These are phyloP conservation scores for Coccyzus lansbergi DNA, from an alignment of 2,797 vertebrate genomes.

Conservation along the genomic window DNA sequence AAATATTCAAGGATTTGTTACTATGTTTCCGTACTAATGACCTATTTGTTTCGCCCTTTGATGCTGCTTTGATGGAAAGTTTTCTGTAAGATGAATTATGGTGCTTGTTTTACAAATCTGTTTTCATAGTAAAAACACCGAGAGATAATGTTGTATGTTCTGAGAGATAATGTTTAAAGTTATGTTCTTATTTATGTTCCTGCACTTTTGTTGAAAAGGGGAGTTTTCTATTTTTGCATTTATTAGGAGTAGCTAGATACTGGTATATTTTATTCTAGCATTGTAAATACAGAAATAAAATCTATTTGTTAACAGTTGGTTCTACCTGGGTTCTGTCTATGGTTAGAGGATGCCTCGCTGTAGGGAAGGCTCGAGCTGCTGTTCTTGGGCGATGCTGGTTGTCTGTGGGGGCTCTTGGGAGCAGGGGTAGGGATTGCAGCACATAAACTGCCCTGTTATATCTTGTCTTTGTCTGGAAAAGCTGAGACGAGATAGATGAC, in stretches of 20 bases:
- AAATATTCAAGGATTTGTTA: constrained; percentile 22
- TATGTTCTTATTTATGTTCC: constrained; percentile 63
- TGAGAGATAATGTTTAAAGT: constrained; percentile 44
- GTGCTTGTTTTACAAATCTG: constrained; percentile 50
- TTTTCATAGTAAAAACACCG: constrained; percentile 42
- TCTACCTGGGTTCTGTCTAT: constrained; percentile 12
- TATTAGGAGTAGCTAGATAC: constrained; percentile 55
- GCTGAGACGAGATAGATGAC: not conserved
- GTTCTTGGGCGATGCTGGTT: not conserved
- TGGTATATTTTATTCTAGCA: constrained; percentile 62
- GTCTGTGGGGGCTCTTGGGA: fast-evolving
- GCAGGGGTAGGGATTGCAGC: not conserved
- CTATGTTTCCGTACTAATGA: constrained; percentile 3
- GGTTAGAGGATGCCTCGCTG: not conserved
- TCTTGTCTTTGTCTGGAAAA: not conserved
- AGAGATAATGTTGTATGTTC: constrained; percentile 42
- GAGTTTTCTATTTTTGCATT: constrained; percentile 74
- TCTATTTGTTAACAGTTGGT: not conserved
- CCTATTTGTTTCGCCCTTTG: constrained; percentile 60
- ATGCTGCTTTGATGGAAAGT: constrained; percentile 62
- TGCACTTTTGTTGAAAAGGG: constrained; percentile 63
- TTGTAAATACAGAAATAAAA: constrained; percentile 71
- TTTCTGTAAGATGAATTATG: constrained; percentile 63
- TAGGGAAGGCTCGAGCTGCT: not conserved
- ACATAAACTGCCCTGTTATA: not conserved